Percentiles rank a stretch among this genome's conserved stretches.
These are phyloP conservation scores for Zaprionus ornatus DNA, from an alignment of 1,140 invertebrate species.

Conservation along the genomic window DNA sequence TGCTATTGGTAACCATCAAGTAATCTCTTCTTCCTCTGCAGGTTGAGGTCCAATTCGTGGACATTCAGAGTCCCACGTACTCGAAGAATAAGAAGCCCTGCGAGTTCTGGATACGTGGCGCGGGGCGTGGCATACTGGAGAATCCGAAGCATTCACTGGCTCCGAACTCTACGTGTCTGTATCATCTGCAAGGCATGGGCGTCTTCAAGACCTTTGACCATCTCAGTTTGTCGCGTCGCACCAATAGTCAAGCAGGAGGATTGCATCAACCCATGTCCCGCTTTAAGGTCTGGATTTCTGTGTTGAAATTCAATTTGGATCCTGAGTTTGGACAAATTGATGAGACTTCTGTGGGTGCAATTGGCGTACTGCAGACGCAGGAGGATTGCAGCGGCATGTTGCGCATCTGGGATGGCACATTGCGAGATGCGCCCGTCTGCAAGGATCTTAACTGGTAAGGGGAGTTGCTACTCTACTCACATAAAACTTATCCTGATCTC, in stretches of 20 bases:
- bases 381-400: constrained; percentile 92
- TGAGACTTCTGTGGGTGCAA: constrained; percentile 85
- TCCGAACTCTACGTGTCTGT: constrained; percentile 93
- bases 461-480: neutral
- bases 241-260: constrained; percentile 61
- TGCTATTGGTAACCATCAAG: constrained; percentile 11
- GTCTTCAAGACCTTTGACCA: constrained; percentile 83
- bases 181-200: constrained; percentile 88
- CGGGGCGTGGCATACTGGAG: constrained; percentile 90
- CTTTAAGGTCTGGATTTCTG: constrained; percentile 93
- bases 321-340: constrained; percentile 79
- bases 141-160: constrained; percentile 92
- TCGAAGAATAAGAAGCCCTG: constrained; percentile 92
- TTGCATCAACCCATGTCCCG: constrained; percentile 84
- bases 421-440: constrained; percentile 90
- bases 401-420: constrained; percentile 92
- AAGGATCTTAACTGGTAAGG: constrained; percentile 91
- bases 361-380: constrained; percentile 85
- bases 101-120: constrained; percentile 93
- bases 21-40: constrained; percentile 9
- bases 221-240: constrained; percentile 71
- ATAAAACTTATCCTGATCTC: neutral
- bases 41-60: constrained; percentile 91
- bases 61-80: constrained; percentile 91
- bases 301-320: constrained; percentile 91